These are phyloP conservation scores for Patella pellucida DNA, from an alignment of 2,888 invertebrate genomes.

Conservation along the genomic window DNA sequence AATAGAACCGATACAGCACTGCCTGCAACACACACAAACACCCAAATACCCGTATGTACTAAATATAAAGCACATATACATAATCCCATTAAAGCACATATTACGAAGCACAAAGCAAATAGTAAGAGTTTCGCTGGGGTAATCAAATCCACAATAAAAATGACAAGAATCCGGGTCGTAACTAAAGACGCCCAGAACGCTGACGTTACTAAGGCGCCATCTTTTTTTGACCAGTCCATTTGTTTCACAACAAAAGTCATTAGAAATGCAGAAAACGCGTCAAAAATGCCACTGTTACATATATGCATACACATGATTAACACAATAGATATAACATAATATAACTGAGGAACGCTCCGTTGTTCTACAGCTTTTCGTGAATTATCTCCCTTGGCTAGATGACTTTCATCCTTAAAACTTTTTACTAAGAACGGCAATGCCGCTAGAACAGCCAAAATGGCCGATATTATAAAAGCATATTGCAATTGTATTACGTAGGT, in stretches of 20 bases:
- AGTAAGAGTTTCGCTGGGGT: background rate
- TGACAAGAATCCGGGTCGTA: background rate
- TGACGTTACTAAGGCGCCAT: background rate
- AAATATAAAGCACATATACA: background rate
- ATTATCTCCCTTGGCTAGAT: background rate
- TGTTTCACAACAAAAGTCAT: background rate
- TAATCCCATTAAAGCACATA: background rate
- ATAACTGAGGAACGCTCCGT: background rate
- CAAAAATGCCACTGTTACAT: background rate
- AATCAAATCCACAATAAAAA: background rate
- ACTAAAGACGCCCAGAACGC: background rate
- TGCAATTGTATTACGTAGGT: background rate
- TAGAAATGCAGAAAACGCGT: background rate
- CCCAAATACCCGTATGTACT: background rate
- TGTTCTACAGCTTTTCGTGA: background rate
- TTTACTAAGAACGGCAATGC: background rate
- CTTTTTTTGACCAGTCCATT: background rate
- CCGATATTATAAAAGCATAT: background rate
- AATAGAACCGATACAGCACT: background rate
- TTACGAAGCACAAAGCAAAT: background rate
- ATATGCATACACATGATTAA: background rate
- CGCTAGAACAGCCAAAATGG: background rate
- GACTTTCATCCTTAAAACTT: background rate
- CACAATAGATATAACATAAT: background rate
- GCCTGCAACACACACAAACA: constrained; percentile 6